Percentiles rank a stretch among this genome's conserved stretches.
Conservation (phyloP, 2,797 vertebrate species). For the Cryptoprocta ferox region DNA sequence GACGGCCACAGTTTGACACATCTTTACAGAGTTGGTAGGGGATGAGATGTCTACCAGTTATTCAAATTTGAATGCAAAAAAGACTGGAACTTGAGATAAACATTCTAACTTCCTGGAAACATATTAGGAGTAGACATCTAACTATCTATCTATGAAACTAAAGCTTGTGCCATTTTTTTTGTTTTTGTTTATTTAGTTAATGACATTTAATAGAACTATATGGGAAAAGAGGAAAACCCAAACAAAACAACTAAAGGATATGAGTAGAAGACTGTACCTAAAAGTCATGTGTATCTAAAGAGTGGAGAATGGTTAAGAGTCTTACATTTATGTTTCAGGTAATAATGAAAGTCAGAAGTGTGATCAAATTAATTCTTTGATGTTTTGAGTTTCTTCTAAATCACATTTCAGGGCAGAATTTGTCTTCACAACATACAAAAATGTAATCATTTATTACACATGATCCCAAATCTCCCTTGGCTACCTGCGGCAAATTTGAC, state of each 20-base stretch:
- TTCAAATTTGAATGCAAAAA: constrained; percentile 6
- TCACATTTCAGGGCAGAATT: background rate
- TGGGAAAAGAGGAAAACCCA: constrained; percentile 15
- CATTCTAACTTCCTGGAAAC: constrained; percentile 4
- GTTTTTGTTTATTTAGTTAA: background rate
- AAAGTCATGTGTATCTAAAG: constrained; percentile 1
- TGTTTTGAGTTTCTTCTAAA: constrained; percentile 2
- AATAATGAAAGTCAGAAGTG: constrained; percentile 32
- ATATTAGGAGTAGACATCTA: background rate
- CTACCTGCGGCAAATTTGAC: constrained; percentile 97
- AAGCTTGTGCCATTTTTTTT: background rate
- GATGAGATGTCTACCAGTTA: background rate
- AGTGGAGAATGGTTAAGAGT: background rate
- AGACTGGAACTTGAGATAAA: constrained; percentile 7
- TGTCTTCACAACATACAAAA: constrained; percentile 42
- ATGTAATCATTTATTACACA: constrained; percentile 43
- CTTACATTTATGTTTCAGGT: background rate
- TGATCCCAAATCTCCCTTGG: constrained; percentile 66
- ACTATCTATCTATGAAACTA: background rate
- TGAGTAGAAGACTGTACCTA: background rate
- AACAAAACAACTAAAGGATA: constrained; percentile 13
- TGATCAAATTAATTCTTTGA: constrained; percentile 12
- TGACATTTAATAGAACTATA: background rate
- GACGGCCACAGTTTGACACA: background rate
- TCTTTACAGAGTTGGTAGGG: background rate